Base-by-base conservation (phyloP, 2,113 vertebrate genomes). In the Pandion haliaetus region DNA sequence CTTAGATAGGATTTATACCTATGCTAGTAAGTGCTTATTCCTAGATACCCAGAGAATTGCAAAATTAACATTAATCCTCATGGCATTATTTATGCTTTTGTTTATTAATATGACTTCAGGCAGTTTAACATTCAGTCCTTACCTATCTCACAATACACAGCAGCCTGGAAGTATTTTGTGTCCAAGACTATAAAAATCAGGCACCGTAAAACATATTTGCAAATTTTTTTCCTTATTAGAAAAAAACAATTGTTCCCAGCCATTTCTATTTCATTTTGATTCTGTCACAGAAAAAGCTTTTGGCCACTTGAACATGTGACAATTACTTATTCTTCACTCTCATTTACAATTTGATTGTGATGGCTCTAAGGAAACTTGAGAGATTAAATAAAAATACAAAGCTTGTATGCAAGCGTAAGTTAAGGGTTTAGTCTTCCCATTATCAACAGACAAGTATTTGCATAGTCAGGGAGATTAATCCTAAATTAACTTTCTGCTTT, bases 21-120 rank as follows among this genome's bases (percentile, higher is more conserved):
- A 78, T 1, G 2, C n/a, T 40, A 36, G 3, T 52, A 94, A 84
- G 49, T 86, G 81, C 28, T 94, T 84, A 50, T 44, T 45, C 31
- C 80, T 55, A 16, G 32, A 59, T 84, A 90, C 38, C 29, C 2
- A 25, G 34, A 82, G 42, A 71, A 55, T 29, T 52, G 16, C 21
- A 74, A 94, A 92, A 91, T 79, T 85, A 88, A 78, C 26, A 78
- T 59, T 85, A 94, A 90, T 79, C n/a, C 36, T 69, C 78, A 76
- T 25, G 45, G 55, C 57, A 85, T 84, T 79, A 79, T 36, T 61
- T 47, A 19, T 79, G 36, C 10, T 85, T 92, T 71, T 85, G 36
- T 59, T 89, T 91, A 65, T 87, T 80, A 67, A 62, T 23, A 44
- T 12, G 17, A 58, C 11, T 83, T 73, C 38, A 83, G n/a, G 23